phyloP scores from a whole-genome alignment of 2,113 vertebrate genomes.

The Tapirus terrestris region DNA sequence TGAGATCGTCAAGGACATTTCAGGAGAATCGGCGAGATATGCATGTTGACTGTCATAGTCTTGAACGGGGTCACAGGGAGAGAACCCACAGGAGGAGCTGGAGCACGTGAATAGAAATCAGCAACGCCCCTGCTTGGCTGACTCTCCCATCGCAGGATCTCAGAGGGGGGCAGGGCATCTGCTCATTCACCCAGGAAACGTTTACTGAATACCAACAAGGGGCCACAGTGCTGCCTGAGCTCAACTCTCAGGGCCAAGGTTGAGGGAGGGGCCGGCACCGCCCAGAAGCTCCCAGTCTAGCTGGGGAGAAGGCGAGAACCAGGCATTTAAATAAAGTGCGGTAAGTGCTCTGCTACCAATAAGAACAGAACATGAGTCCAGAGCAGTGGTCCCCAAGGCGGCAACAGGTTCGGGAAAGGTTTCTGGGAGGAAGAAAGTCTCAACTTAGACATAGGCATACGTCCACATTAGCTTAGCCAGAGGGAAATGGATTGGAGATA shows the following conservation, averaged over 20 bases:
- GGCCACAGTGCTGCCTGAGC: not conserved
- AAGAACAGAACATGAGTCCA: not conserved
- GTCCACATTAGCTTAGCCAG: not conserved
- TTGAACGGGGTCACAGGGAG: not conserved
- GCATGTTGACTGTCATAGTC: conserved; percentile 1
- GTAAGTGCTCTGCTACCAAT: not conserved
- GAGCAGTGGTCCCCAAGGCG: not conserved
- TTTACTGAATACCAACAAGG: not conserved
- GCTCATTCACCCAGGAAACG: not conserved
- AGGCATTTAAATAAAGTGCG: not conserved
- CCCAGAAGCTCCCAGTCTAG: not conserved
- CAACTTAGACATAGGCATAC: not conserved
- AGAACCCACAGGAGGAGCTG: not conserved
- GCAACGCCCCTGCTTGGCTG: not conserved
- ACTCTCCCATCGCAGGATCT: not conserved
- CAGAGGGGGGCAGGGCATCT: not conserved
- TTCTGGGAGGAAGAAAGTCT: not conserved
- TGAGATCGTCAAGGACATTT: conserved; percentile 40
- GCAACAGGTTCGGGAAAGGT: not conserved
- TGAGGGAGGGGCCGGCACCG: not conserved
- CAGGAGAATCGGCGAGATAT: conserved; percentile 25
- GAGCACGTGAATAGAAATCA: conserved; percentile 22
- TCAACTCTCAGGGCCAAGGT: not conserved
- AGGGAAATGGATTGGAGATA: not conserved
- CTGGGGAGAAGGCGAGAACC: not conserved